A percentile compares a stretch with the other conserved stretches of the same genome.
These are phyloP conservation scores for Acridotheres tristis DNA, from an alignment of 2,797 vertebrate genomes.

Conservation along the genomic window DNA sequence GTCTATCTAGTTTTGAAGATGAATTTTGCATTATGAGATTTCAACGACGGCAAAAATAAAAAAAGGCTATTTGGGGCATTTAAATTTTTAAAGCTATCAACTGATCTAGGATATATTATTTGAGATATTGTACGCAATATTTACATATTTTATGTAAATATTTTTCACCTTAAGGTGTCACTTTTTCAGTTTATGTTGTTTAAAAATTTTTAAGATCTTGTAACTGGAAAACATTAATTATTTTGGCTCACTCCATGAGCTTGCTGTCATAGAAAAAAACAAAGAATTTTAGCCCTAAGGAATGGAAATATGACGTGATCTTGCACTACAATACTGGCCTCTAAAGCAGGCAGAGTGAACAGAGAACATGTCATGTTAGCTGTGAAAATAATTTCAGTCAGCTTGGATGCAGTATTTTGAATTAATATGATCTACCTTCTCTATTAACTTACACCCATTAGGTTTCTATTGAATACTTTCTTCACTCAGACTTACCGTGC, in stretches of 20 bases:
- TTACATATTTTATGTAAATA: too few species aligned
- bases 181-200: not conserved
- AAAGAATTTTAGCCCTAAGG: not conserved
- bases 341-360: not conserved
- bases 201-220: not conserved
- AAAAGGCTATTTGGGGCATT: not conserved
- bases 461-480: not conserved
- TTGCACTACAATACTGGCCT: not conserved
- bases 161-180: not conserved
- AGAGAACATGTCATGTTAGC: accelerated
- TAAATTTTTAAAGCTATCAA: not conserved
- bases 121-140: not conserved
- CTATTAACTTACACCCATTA: not conserved
- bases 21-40: not conserved
- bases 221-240: not conserved
- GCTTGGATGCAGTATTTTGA: not conserved
- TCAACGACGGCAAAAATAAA: not conserved
- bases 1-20: not conserved
- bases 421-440: not conserved
- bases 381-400: not conserved
- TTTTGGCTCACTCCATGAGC: not conserved
- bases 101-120: not conserved
- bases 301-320: not conserved
- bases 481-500: not conserved
- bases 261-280: not conserved